Evolutionary conservation across 2,113 vertebrate genomes (phyloP).

Genomic region (Sylvia atricapilla): DNA sequence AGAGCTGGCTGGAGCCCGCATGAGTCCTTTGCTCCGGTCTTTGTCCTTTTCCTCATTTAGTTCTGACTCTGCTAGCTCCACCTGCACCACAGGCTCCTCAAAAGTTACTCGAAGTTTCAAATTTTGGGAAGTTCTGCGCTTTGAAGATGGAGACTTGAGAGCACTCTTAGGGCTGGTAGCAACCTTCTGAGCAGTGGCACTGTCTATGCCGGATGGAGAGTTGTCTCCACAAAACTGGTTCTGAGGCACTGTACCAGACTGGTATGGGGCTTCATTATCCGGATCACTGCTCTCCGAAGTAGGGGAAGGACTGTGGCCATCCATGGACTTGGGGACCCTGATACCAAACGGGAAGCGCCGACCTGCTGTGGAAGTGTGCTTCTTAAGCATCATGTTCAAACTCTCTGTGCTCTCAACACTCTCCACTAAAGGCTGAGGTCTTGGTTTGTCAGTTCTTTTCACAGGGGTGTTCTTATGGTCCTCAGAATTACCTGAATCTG

Average conservation of each 20-base stretch:
- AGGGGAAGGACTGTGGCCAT: constrained; percentile 86
- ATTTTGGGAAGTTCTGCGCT: constrained; percentile 91
- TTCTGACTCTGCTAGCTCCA: constrained; percentile 79
- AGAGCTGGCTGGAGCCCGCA: constrained; percentile 8
- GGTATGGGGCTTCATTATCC: constrained; percentile 72
- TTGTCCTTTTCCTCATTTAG: constrained; percentile 78
- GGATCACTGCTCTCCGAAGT: constrained; percentile 85
- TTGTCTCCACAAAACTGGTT: constrained; percentile 66
- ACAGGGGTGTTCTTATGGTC: constrained; percentile 78
- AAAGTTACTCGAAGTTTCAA: constrained; percentile 96
- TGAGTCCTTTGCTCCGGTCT: constrained; percentile 70
- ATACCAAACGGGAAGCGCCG: constrained; percentile 85
- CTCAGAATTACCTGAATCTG: constrained; percentile 84
- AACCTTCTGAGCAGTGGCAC: constrained; percentile 75
- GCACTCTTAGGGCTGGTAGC: constrained; percentile 96
- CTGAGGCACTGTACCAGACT: constrained; percentile 46
- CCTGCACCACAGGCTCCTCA: constrained; percentile 90
- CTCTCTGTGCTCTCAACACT: constrained; percentile 77
- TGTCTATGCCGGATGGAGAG: constrained; percentile 44
- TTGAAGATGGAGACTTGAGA: constrained; percentile 95
- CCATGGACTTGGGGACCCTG: constrained; percentile 82
- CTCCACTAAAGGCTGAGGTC: constrained; percentile 87
- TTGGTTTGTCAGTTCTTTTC: constrained; percentile 80
- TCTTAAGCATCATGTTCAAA: constrained; percentile 83
- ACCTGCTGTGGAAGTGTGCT: constrained; percentile 77